A percentile compares a stretch with the other conserved stretches of the same genome.
phyloP scores from a whole-genome alignment of 2,797 vertebrate species.

The Artibeus lituratus region DNA sequence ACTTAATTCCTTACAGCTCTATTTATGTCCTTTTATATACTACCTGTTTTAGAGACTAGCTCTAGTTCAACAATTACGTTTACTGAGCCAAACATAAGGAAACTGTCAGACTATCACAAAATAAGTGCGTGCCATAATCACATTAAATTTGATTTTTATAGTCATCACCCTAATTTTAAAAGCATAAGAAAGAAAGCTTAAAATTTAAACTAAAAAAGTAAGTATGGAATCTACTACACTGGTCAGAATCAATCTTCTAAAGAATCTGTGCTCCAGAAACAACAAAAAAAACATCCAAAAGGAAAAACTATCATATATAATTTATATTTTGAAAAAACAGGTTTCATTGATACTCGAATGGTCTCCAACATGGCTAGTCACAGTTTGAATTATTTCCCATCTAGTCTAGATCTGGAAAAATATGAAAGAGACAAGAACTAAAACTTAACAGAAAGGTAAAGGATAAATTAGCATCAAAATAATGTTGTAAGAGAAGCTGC shows the following conservation, averaged over 20 bases:
- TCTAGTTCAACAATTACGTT: background rate
- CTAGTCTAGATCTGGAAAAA: background rate
- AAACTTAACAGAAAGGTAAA: constrained; percentile 35
- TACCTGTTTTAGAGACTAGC: background rate
- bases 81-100: background rate
- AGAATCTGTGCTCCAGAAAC: background rate
- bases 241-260: constrained; percentile 22
- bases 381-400: constrained; percentile 11
- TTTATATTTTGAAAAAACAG: background rate
- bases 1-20: background rate
- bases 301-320: background rate
- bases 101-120: background rate
- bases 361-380: background rate
- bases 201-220: background rate
- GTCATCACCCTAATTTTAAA: background rate
- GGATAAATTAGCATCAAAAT: constrained; percentile 28
- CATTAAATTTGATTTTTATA: background rate
- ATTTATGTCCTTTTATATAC: background rate
- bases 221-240: background rate
- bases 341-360: constrained; percentile 4
- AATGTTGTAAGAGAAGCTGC: constrained; percentile 20
- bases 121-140: background rate
- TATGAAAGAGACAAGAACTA: background rate
- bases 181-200: background rate
- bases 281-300: background rate